phyloP scores from a whole-genome alignment of 2,888 invertebrate genomes.

The Apamea monoglypha region DNA sequence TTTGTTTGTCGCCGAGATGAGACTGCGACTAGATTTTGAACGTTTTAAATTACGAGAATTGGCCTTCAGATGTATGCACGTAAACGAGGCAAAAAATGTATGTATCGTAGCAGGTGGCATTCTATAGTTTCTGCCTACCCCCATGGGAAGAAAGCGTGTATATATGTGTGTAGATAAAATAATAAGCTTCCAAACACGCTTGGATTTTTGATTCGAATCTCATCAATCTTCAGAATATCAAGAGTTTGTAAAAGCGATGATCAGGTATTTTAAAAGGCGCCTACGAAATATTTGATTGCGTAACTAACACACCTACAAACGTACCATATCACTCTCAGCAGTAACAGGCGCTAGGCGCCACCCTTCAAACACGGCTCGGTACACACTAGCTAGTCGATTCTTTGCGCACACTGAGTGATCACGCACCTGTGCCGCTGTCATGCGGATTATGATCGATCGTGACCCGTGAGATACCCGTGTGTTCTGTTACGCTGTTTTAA shows the following conservation, averaged over 20 bases:
- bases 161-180: neutral
- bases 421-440: slow-evolving; percentile 55
- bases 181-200: neutral
- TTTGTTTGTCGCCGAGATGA: no score
- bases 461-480: slow-evolving; percentile 31
- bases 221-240: neutral
- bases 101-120: neutral
- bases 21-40: no score
- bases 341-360: slow-evolving; percentile 24
- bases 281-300: neutral
- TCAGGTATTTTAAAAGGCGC: neutral
- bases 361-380: slow-evolving; percentile 28
- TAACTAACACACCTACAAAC: slow-evolving; percentile 2
- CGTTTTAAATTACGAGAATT: no score
- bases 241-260: no score
- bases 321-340: neutral
- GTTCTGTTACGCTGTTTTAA: slow-evolving; percentile 22
- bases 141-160: no score
- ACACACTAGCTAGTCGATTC: slow-evolving; percentile 54
- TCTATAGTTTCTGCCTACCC: neutral
- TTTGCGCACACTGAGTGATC: slow-evolving; percentile 55
- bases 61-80: neutral
- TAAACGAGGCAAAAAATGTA: neutral
- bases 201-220: no score
- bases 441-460: slow-evolving; percentile 56